phyloP scores from a whole-genome alignment of 2,113 vertebrate species.

The Pseudonaja textilis region DNA sequence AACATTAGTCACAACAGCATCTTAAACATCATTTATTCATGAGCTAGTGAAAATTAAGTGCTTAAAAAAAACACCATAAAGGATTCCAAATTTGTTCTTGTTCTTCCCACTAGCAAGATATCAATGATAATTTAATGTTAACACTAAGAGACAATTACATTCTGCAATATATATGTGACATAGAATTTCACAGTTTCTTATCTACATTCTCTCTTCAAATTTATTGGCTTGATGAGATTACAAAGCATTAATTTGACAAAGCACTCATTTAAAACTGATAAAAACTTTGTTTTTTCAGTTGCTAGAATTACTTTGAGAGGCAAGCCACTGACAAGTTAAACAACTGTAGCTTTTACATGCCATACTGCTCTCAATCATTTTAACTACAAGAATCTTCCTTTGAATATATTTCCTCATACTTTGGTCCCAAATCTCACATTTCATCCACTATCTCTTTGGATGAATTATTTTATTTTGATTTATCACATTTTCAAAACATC shows the following conservation, averaged over 20 bases:
- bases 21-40: conserved; percentile 13
- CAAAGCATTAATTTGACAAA: conserved; percentile 7
- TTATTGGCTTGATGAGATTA: conserved; percentile 13
- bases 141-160: not conserved
- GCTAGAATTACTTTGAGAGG: not conserved
- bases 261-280: not conserved
- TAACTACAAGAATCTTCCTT: not conserved
- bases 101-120: conserved; percentile 2
- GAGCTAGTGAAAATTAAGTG: not conserved
- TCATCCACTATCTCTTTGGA: not conserved
- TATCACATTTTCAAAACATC: not conserved
- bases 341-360: not conserved
- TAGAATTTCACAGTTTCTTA: not conserved
- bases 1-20: not conserved
- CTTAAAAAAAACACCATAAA: not conserved
- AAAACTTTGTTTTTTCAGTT: not conserved
- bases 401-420: not conserved
- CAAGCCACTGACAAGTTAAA: not conserved
- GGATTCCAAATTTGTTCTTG: not conserved
- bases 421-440: not conserved
- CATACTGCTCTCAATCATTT: not conserved
- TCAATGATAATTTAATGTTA: not conserved
- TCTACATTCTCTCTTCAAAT: conserved; percentile 4
- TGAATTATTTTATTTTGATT: not conserved
- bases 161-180: not conserved